phyloP scores from a whole-genome alignment of 2,113 vertebrate genomes.

The Gambusia affinis region DNA sequence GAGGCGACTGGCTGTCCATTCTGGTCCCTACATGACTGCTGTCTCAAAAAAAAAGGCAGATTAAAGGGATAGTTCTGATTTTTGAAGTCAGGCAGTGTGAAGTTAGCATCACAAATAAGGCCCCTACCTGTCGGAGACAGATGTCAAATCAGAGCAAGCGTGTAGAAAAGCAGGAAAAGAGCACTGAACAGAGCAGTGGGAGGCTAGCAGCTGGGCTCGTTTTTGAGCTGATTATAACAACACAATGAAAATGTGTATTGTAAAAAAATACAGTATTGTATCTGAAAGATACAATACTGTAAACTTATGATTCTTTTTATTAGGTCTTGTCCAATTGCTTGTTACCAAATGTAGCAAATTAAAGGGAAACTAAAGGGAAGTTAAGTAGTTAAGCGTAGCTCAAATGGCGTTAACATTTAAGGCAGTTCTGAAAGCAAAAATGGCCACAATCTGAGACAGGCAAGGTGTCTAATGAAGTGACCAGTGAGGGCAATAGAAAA shows the following conservation, averaged over 20 bases:
- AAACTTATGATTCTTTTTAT: background rate
- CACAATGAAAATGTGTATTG: too few species aligned
- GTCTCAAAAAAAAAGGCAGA: slow-evolving; percentile 60
- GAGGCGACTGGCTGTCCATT: slow-evolving; percentile 70
- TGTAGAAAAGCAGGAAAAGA: background rate
- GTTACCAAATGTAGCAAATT: background rate
- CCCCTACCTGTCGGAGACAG: background rate
- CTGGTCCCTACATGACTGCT: slow-evolving; percentile 69
- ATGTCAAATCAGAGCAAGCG: background rate
- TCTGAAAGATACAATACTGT: background rate
- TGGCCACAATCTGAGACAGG: too few species aligned
- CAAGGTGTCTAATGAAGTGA: too few species aligned
- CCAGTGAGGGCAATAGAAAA: too few species aligned
- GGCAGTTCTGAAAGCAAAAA: too few species aligned
- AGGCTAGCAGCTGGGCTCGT: background rate
- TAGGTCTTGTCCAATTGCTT: background rate
- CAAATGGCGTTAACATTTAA: too few species aligned
- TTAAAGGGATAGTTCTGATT: slow-evolving; percentile 12
- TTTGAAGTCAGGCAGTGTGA: background rate
- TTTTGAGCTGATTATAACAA: too few species aligned
- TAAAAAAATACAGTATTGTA: too few species aligned
- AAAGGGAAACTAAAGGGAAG: background rate
- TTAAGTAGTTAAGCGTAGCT: too few species aligned
- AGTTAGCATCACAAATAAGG: background rate
- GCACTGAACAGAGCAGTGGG: background rate